Conservation (phyloP, 2,888 invertebrate genomes). For the Teleiodes luculella region DNA sequence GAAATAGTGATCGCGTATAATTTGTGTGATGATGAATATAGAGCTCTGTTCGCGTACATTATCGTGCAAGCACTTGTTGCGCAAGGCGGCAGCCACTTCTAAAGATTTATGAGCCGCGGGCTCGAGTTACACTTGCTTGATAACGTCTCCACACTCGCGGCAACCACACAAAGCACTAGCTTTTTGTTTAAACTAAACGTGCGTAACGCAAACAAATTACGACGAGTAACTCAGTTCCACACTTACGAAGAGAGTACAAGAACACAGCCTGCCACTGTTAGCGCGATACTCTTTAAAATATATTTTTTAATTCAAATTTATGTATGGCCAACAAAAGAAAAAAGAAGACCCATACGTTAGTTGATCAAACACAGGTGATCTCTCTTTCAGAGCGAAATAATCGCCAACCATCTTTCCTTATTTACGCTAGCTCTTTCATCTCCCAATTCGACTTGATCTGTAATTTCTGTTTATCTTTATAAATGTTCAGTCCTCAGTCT, state of each 20-base stretch:
- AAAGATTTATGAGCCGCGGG: constrained; percentile 64
- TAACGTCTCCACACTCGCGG: constrained; percentile 43
- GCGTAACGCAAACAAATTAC: constrained; percentile 40
- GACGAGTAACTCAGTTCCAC: background rate
- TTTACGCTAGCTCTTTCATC: too few relatives aligned
- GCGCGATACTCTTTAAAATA: too few relatives aligned
- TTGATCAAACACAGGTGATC: too few relatives aligned
- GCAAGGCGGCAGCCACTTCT: constrained; percentile 59
- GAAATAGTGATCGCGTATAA: background rate
- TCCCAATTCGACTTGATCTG: too few relatives aligned
- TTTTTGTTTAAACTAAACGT: constrained; percentile 46
- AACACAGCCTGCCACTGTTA: too few relatives aligned
- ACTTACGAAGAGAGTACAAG: background rate
- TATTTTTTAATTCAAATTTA: too few relatives aligned
- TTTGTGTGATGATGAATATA: constrained; percentile 34
- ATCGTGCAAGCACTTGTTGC: constrained; percentile 57
- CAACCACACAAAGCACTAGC: constrained; percentile 38
- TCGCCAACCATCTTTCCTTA: too few relatives aligned
- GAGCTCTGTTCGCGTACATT: constrained; percentile 38
- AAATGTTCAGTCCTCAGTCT: too few relatives aligned
- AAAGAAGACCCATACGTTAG: too few relatives aligned
- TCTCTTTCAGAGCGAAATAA: too few relatives aligned
- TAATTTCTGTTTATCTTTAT: too few relatives aligned
- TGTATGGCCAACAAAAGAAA: too few relatives aligned
- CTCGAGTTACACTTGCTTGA: constrained; percentile 70